Conservation (phyloP, 2,797 vertebrate species). For the Etheostoma perlongum region DNA sequence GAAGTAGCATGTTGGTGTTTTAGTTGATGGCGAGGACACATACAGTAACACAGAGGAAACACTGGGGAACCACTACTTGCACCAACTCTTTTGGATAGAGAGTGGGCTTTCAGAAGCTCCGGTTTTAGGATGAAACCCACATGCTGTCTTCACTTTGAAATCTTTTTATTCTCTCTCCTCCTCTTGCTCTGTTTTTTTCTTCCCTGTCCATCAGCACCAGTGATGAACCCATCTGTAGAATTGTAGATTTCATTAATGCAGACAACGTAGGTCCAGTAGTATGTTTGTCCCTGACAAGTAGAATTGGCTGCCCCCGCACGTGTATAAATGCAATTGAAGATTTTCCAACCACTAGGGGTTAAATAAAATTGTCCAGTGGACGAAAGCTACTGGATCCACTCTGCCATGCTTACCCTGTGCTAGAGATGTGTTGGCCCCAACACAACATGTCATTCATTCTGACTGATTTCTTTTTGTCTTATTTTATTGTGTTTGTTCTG, state of each 20-base stretch:
- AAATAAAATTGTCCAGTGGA: conserved; percentile 24
- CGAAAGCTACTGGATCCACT: conserved; percentile 59
- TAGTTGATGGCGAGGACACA: conserved; percentile 20
- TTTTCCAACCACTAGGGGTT: conserved; percentile 54
- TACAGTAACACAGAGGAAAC: conserved; percentile 13
- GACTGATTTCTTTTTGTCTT: conserved; percentile 90
- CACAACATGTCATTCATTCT: conserved; percentile 94
- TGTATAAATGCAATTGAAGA: conserved; percentile 4
- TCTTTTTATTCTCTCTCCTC: conserved; percentile 22
- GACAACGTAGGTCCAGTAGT: conserved; percentile 69
- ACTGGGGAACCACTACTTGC: conserved; percentile 5
- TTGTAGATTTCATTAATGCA: conserved; percentile 71
- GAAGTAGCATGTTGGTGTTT: conserved; percentile 36
- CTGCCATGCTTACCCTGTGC: conserved; percentile 75
- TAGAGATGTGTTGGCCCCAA: conserved; percentile 84
- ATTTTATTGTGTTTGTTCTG: conserved; percentile 85
- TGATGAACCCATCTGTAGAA: conserved; percentile 59
- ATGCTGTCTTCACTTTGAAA: conserved; percentile 40
- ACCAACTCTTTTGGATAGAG: conserved; percentile 20
- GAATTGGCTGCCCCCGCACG: conserved; percentile 5
- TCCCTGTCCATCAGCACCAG: conserved; percentile 56
- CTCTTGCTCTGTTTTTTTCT: conserved; percentile 44
- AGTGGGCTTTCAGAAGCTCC: conserved; percentile 30
- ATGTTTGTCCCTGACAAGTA: conserved; percentile 36
- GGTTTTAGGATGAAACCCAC: conserved; percentile 24